These are phyloP conservation scores for Eilema sororculum DNA, from an alignment of 2,888 invertebrate species.

Conservation along the genomic window DNA sequence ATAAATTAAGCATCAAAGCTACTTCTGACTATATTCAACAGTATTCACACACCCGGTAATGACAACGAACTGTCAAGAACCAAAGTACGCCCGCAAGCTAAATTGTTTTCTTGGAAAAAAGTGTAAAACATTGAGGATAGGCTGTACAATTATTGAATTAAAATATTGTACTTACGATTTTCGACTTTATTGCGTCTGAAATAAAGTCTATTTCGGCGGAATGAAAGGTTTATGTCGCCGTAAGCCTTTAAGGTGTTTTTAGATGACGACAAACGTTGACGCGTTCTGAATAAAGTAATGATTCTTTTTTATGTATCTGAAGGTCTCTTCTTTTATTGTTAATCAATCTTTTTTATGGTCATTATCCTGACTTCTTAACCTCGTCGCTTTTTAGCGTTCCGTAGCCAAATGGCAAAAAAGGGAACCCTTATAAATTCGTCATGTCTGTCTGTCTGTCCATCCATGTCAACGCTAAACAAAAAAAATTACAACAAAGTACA, in stretches of 20 bases:
- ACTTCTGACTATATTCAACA: constrained; percentile 22
- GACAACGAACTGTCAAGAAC: constrained; percentile 37
- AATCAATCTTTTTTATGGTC: constrained; percentile 6
- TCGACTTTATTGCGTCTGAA: neutral
- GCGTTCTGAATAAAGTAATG: constrained; percentile 15
- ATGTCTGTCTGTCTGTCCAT: too few relatives aligned
- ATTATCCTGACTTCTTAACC: neutral
- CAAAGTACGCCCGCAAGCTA: constrained; percentile 41
- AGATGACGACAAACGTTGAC: constrained; percentile 15
- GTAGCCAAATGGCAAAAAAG: too few relatives aligned
- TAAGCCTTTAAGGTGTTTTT: constrained; percentile 6
- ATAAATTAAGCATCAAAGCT: neutral
- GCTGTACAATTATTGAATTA: constrained; percentile 35
- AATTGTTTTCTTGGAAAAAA: constrained; percentile 33
- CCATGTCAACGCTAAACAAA: too few relatives aligned
- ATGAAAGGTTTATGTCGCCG: neutral
- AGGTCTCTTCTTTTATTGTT: constrained; percentile 6
- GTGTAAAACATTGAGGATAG: constrained; percentile 14
- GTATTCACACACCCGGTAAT: neutral
- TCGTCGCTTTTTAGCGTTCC: neutral
- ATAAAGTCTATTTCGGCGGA: neutral
- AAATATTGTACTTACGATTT: constrained; percentile 6
- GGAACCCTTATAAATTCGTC: too few relatives aligned
- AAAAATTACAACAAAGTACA: too few relatives aligned
- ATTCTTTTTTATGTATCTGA: constrained; percentile 8